Evolutionary conservation across 2,113 vertebrate genomes (phyloP), one percentile per base, ranked within the genome.

Genomic region (Pseudolaguvia tuberculata): DNA sequence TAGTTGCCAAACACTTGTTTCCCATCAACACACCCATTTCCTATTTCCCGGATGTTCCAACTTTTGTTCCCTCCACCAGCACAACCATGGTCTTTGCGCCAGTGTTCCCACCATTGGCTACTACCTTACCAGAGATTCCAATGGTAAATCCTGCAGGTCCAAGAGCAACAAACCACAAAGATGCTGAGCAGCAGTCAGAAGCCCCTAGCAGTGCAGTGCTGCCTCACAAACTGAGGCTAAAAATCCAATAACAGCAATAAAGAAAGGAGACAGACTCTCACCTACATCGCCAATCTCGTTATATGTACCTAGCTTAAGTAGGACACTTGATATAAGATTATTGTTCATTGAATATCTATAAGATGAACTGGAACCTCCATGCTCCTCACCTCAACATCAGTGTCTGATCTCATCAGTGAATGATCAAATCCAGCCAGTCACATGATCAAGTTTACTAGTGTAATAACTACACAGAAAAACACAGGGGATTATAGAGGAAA

Each of bases 221-320:
- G 56, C 91, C 92, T 1, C 88, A 89, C 75, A 95, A 93, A 81
- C 85, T 92, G 61, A 83, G 86, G 47, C 84, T 94, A 71, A 94
- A 94, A 85, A 84, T 76, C 66, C 1, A 56, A 58, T 72, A 29
- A 57, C 73, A 29, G 77, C 80, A 15, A 77, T 79, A 48, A 47
- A 61, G 20, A 76, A 47, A 53, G n/a, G 59, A 5, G 79, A 39
- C 29, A 52, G 18, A 35, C 47, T 21, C 23, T 80, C 52, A 71
- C 56, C 12, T 45, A 25, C 23, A n/a, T 80, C 85, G n/a, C 71
- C 77, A 45, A 52, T 13, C n/a, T 82, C 71, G 47, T 65, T 83
- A 50, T 82, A 78, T 23, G 23, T 78, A 42, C 78, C 80, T 20
- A 78, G 82, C 69, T 84, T 79, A 83, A 76, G 66, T 15, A 35